Evolutionary conservation across 1,140 invertebrate genomes (phyloP).

Genomic region (Drosophila azteca): DNA sequence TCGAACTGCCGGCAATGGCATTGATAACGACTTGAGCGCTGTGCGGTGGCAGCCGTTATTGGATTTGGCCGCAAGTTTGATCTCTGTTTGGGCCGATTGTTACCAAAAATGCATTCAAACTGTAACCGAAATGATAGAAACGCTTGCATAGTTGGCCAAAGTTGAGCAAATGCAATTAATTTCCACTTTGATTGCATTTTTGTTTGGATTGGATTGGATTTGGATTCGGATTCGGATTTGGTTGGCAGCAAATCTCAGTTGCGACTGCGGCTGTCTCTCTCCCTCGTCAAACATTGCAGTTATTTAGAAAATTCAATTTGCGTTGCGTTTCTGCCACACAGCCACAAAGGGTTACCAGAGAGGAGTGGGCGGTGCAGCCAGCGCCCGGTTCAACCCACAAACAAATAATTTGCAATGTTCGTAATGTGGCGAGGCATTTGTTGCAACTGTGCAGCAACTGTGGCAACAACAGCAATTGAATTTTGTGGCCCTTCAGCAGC

Average conservation of each 20-base stretch:
- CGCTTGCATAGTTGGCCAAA: conserved; percentile 30
- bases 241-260: conserved; percentile 34
- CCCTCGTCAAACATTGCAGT: conserved; percentile 49
- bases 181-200: conserved; percentile 71
- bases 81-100: neutral
- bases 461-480: neutral
- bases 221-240: conserved; percentile 45
- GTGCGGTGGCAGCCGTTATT: conserved; percentile 43
- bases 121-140: conserved; percentile 16
- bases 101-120: conserved; percentile 26
- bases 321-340: conserved; percentile 36
- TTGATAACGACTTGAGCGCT: conserved; percentile 52
- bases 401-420: conserved; percentile 61
- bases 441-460: conserved; percentile 31
- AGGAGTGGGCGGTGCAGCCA: neutral
- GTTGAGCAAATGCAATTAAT: conserved; percentile 61
- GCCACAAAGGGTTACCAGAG: conserved; percentile 5
- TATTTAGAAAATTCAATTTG: conserved; percentile 76
- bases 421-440: conserved; percentile 36
- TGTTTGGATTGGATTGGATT: conserved; percentile 58
- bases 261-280: neutral
- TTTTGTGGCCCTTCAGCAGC: too few relatives aligned
- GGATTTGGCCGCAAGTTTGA: conserved; percentile 28
- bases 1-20: neutral
- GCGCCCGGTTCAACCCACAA: conserved; percentile 1